Evolutionary conservation across 2,797 vertebrate species (phyloP).

Genomic region (Fistularia tabacaria): DNA sequence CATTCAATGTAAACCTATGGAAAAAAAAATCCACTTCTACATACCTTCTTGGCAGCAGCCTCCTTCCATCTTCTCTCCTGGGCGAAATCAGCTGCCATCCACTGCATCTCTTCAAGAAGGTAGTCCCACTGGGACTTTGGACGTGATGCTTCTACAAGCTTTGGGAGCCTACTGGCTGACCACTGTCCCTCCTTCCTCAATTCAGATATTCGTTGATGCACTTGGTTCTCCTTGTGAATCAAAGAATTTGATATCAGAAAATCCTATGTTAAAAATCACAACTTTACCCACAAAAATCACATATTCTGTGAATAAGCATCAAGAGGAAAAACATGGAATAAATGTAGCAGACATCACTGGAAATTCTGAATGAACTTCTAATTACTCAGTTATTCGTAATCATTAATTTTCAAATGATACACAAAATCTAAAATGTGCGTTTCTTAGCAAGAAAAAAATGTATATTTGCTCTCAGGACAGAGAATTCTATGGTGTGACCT

Average conservation of each 20-base stretch:
- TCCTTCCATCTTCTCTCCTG: conserved; percentile 98
- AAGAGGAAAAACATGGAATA: no score
- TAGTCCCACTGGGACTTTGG: conserved; percentile 98
- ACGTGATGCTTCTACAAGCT: conserved; percentile 88
- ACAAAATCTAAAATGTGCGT: no score
- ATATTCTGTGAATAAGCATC: no score
- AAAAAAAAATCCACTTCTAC: background rate
- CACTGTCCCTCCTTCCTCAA: conserved; percentile 95
- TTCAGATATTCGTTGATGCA: conserved; percentile 92
- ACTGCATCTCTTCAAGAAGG: conserved; percentile 97
- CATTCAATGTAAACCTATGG: background rate
- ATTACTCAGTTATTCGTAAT: no score
- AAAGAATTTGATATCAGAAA: conserved; percentile 14
- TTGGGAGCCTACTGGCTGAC: conserved; percentile 89
- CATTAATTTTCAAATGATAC: no score
- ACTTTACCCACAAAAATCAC: no score
- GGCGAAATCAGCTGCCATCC: conserved; percentile 98
- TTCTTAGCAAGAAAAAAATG: no score
- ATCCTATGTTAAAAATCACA: background rate
- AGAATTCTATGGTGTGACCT: no score
- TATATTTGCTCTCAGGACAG: no score
- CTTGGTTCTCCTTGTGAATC: conserved; percentile 85
- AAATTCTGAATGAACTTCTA: no score
- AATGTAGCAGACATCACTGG: no score
- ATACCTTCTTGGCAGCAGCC: conserved; percentile 95